A percentile compares a stretch with the other conserved stretches of the same genome.
These are phyloP conservation scores for Agriopis aurantiaria DNA, from an alignment of 2,888 invertebrate genomes.

Conservation along the genomic window DNA sequence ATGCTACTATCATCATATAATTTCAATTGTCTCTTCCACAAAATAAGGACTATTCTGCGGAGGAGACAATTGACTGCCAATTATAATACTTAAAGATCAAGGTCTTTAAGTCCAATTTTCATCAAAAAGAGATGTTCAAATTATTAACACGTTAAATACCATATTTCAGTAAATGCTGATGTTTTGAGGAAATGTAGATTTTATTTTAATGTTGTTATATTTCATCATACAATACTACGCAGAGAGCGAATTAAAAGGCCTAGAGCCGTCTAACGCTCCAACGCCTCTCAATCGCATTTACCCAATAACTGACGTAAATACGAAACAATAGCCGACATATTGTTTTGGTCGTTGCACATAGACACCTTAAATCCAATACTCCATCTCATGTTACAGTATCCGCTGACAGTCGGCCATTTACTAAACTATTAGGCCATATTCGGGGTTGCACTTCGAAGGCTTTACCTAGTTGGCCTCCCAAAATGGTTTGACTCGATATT, in stretches of 20 bases:
- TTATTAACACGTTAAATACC: no score
- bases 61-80: no score
- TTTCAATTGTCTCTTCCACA: no score
- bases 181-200: not conserved
- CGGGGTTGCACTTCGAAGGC: constrained; percentile 81
- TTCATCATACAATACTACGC: not conserved
- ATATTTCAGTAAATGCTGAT: no score
- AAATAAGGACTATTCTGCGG: no score
- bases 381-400: constrained; percentile 79
- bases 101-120: no score
- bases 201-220: not conserved
- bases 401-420: constrained; percentile 74
- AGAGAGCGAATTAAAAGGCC: constrained; percentile 4
- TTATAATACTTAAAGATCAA: no score
- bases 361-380: constrained; percentile 70
- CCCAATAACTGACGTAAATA: constrained; percentile 23
- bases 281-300: constrained; percentile 15
- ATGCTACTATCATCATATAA: no score
- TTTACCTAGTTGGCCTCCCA: constrained; percentile 78
- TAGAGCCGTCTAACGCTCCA: constrained; percentile 25
- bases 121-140: no score
- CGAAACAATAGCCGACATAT: constrained; percentile 49
- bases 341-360: constrained; percentile 65
- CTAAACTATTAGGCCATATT: constrained; percentile 78
- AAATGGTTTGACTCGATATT: constrained; percentile 74